Conservation (phyloP, 2,113 vertebrate species). For the Macquaria australasica region DNA sequence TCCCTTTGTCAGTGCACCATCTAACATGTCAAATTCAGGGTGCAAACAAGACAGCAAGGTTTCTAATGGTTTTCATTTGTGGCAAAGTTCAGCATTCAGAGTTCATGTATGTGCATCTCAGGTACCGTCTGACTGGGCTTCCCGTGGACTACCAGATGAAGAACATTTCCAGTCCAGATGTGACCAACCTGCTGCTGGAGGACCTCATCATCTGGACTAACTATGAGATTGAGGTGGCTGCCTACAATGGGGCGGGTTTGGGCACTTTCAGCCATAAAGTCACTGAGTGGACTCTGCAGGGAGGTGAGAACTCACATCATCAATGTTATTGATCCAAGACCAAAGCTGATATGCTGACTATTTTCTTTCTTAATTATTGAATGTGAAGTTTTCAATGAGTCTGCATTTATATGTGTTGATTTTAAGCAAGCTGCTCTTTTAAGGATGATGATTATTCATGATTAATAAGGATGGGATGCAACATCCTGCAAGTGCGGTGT, state of each 20-base stretch:
- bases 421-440: conserved; percentile 3
- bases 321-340: background rate
- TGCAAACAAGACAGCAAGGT: background rate
- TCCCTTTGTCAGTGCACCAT: background rate
- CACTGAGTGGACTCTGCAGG: conserved; percentile 97
- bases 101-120: conserved; percentile 57
- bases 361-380: conserved; percentile 1
- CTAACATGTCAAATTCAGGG: background rate
- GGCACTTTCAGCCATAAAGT: conserved; percentile 95
- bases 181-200: conserved; percentile 94
- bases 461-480: background rate
- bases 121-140: conserved; percentile 95
- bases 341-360: background rate
- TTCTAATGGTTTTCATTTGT: background rate
- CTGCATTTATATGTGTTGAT: background rate
- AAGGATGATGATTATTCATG: background rate
- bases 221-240: conserved; percentile 98
- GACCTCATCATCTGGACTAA: conserved; percentile 99
- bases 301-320: conserved; percentile 62
- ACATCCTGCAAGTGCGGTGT: background rate
- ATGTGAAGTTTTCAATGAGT: conserved; percentile 1
- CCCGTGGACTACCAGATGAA: conserved; percentile 97
- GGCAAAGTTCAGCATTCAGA: background rate
- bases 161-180: conserved; percentile 94
- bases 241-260: conserved; percentile 94